Conservation (phyloP, 2,113 vertebrate species). For the Ameiurus melas region DNA sequence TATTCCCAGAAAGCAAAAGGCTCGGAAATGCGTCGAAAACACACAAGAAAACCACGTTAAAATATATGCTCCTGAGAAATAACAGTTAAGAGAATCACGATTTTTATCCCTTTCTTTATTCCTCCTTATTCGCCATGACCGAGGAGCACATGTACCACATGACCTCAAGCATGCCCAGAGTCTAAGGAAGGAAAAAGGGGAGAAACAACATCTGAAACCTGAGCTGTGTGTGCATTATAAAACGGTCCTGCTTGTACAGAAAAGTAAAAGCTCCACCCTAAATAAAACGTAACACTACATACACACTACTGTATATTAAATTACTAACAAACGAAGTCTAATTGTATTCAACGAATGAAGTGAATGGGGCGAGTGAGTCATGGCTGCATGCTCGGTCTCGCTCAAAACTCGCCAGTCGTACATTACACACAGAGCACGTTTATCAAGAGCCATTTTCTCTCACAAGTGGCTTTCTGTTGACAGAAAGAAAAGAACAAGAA, state of each 20-base stretch:
- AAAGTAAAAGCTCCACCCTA: background rate
- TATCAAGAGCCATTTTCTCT: background rate
- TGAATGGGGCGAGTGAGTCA: background rate
- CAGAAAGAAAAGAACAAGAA: background rate
- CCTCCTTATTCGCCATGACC: background rate
- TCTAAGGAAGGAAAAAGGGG: background rate
- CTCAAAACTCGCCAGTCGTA: background rate
- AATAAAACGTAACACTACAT: background rate
- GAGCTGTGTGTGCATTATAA: background rate
- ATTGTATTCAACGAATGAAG: background rate
- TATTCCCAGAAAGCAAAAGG: too few relatives aligned
- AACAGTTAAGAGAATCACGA: background rate
- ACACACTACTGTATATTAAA: background rate
- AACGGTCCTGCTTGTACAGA: background rate
- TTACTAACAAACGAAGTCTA: background rate
- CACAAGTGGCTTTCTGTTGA: background rate
- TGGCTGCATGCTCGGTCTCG: conserved; percentile 1
- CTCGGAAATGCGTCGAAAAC: too few relatives aligned
- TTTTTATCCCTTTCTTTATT: background rate
- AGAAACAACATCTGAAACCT: background rate
- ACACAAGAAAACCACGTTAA: too few relatives aligned
- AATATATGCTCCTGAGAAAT: background rate
- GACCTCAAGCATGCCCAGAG: background rate
- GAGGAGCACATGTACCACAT: background rate
- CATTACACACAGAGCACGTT: background rate